These are phyloP conservation scores for Rousettus leschenaultii DNA, from an alignment of 2,113 vertebrate genomes.

Conservation along the genomic window DNA sequence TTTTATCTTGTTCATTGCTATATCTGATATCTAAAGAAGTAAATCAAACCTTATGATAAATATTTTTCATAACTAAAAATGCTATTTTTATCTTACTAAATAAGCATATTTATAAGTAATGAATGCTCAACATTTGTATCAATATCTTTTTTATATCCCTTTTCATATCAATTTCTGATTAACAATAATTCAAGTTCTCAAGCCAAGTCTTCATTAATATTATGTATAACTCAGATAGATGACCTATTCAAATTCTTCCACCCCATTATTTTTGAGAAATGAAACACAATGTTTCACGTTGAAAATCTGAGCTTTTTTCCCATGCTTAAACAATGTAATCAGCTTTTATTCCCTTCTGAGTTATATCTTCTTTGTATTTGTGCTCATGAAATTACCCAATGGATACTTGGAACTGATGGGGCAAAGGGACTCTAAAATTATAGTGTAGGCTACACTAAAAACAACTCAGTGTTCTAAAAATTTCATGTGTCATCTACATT, in stretches of 20 bases:
- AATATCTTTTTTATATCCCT: neutral
- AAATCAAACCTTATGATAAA: neutral
- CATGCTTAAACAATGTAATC: neutral
- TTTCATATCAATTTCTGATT: neutral
- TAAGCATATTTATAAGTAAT: neutral
- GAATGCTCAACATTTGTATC: neutral
- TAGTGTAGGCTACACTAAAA: neutral
- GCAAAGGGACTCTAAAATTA: neutral
- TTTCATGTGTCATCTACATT: neutral
- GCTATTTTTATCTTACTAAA: neutral
- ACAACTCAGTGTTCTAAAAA: slow-evolving; percentile 24
- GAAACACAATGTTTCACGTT: neutral
- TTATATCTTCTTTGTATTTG: neutral
- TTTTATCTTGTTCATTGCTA: neutral
- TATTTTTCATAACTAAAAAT: neutral
- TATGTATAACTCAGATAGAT: neutral
- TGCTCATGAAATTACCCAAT: neutral
- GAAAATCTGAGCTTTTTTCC: slow-evolving; percentile 1
- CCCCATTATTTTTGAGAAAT: neutral
- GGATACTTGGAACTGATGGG: neutral
- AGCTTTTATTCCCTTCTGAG: slow-evolving; percentile 6
- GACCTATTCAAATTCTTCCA: neutral
- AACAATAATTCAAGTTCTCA: neutral
- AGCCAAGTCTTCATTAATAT: neutral
- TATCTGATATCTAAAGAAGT: neutral